phyloP scores from a whole-genome alignment of 2,888 invertebrate species.

The Synanthedon vespiformis region DNA sequence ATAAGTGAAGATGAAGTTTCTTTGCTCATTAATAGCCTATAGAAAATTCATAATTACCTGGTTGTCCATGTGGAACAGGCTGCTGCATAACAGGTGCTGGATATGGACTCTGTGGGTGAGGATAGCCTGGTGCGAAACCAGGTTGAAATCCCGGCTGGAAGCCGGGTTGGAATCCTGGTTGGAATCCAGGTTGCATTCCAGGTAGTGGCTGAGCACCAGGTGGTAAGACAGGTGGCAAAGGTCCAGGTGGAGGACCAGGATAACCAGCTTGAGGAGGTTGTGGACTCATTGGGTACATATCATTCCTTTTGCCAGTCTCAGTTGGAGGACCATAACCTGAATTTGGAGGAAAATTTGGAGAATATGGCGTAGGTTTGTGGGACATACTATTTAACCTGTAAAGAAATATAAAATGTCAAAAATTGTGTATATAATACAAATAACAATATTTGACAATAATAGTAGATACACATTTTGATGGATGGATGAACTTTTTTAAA shows the following conservation, averaged over 20 bases:
- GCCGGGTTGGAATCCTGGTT: constrained; percentile 43
- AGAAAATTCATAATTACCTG: constrained; percentile 18
- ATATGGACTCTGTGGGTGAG: constrained; percentile 24
- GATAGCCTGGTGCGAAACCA: constrained; percentile 28
- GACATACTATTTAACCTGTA: constrained; percentile 37
- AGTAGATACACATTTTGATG: too few relatives aligned
- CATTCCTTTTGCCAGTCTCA: constrained; percentile 32
- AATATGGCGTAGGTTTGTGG: constrained; percentile 49
- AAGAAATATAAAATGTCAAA: not conserved
- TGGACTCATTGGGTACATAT: constrained; percentile 36
- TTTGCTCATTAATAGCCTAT: too few relatives aligned
- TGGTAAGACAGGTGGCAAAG: constrained; percentile 27
- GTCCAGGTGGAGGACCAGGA: constrained; percentile 26
- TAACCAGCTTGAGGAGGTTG: constrained; percentile 30
- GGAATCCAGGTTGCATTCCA: constrained; percentile 51
- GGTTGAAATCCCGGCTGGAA: constrained; percentile 36
- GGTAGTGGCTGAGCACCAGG: constrained; percentile 47
- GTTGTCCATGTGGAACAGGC: constrained; percentile 33
- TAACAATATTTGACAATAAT: too few relatives aligned
- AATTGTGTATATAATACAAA: not conserved
- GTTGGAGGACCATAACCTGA: constrained; percentile 52
- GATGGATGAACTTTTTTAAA: too few relatives aligned
- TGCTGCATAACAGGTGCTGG: constrained; percentile 39
- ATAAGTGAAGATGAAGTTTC: too few relatives aligned
- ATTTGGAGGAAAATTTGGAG: constrained; percentile 54